Evolutionary conservation across 1,140 invertebrate genomes (phyloP).

Genomic region (Mercenaria mercenaria): DNA sequence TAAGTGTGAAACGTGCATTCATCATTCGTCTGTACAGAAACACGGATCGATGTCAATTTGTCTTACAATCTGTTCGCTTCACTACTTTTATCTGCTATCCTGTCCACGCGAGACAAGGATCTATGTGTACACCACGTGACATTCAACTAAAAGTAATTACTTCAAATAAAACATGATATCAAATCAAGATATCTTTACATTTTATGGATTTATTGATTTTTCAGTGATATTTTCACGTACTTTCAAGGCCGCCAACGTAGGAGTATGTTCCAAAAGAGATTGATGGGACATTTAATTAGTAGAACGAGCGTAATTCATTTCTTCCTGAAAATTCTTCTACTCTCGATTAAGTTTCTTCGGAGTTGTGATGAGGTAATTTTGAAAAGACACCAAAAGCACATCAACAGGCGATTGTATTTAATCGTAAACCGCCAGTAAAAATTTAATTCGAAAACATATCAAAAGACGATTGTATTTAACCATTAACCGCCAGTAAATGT

Average conservation of each 20-base stretch:
- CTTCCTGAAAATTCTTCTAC: too few relatives aligned
- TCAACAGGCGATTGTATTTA: too few relatives aligned
- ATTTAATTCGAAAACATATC: too few relatives aligned
- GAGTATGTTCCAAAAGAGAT: neutral
- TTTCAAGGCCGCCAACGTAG: neutral
- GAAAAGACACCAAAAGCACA: too few relatives aligned
- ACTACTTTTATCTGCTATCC: neutral
- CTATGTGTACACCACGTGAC: conserved; percentile 16
- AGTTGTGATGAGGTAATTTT: too few relatives aligned
- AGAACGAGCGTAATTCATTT: too few relatives aligned
- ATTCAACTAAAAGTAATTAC: neutral
- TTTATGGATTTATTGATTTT: neutral
- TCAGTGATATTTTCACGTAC: neutral
- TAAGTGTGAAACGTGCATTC: neutral
- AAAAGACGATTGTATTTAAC: too few relatives aligned
- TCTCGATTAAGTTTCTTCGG: too few relatives aligned
- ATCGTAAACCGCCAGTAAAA: too few relatives aligned
- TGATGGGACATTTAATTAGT: too few relatives aligned
- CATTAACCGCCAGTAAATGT: too few relatives aligned
- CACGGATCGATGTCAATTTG: neutral
- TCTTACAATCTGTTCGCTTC: neutral
- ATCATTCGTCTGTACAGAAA: neutral
- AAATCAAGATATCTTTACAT: neutral
- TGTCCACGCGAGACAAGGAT: neutral
- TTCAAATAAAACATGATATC: conserved; percentile 24